Base-by-base conservation (phyloP, 2,113 vertebrate genomes). In the Thunnus thynnus region DNA sequence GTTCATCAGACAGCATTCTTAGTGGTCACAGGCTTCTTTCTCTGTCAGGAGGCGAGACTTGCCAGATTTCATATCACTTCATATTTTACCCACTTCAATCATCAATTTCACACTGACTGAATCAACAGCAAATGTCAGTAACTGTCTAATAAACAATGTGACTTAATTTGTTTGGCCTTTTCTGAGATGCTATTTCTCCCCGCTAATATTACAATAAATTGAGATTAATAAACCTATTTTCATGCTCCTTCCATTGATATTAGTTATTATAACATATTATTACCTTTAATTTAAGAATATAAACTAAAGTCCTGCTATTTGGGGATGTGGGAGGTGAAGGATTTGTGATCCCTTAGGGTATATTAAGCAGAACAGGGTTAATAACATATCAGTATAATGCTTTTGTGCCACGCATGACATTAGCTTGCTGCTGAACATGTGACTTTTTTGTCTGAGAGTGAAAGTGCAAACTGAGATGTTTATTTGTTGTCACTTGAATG, bases 41-140 rank as follows among this genome's bases (percentile, higher is more conserved):
- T 73, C 58, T 27, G 57, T 62, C 73, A 41, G 13, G 13, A 66
- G 75, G 66, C 57, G 65, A 70, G 54, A 66, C 76, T 76, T 68
- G 74, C 67, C 84, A 82, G 57, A 82, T 82, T 87, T 79, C 67
- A 74, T 65, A 76, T 82, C 51, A 48, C 65, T 86, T 80, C 54
- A 46, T 57, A 44, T 81, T 88, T 80, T 68, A 78, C n/a, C 55
- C 72, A 46, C 47, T 88, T 36, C 27, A 55, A 41, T 41, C 36
- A 51, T 76, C 61, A 67, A 47, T 76, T 73, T 66, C 54, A 75
- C 66, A 67, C 55, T 62, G 17, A 66, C 32, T 72, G 62, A 30
- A 86, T 84, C 65, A 56, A 52, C 63, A 69, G 44, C 63, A 57
- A 86, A 70, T 47, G 60, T 56, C 52, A 56, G 51, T 55, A 36